phyloP scores from a whole-genome alignment of 2,888 invertebrate genomes.

The Zaprionus bogoriensis region DNA sequence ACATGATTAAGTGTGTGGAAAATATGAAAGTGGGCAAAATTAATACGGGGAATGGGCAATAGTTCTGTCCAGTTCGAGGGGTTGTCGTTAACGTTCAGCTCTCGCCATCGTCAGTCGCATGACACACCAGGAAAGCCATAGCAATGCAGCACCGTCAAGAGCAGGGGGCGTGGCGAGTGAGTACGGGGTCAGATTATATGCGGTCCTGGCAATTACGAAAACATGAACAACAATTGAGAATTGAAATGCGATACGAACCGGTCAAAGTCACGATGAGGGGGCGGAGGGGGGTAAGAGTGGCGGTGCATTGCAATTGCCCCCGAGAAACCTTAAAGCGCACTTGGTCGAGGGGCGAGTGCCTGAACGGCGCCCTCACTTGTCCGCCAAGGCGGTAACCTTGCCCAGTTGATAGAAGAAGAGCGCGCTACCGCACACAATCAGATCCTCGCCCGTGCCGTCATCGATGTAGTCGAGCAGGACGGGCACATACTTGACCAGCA shows the following conservation, averaged over 20 bases:
- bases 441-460: slow-evolving; percentile 55
- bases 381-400: slow-evolving; percentile 12
- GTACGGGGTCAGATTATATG: slow-evolving; percentile 20
- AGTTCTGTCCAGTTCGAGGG: neutral
- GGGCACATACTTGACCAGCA: slow-evolving; percentile 52
- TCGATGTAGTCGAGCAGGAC: slow-evolving; percentile 46
- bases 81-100: too few species aligned
- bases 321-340: slow-evolving; percentile 39
- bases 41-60: too few species aligned
- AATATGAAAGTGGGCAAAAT: too few species aligned
- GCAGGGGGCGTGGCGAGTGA: neutral
- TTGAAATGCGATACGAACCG: slow-evolving; percentile 54
- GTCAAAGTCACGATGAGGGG: too few species aligned
- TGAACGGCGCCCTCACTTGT: slow-evolving; percentile 3
- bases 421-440: slow-evolving; percentile 51
- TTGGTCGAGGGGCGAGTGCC: slow-evolving; percentile 8
- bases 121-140: neutral
- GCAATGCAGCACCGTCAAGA: neutral
- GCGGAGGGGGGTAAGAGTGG: too few species aligned
- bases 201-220: slow-evolving; percentile 65
- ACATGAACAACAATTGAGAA: slow-evolving; percentile 71
- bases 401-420: slow-evolving; percentile 49
- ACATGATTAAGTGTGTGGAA: too few species aligned
- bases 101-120: too few species aligned
- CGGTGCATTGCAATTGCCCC: slow-evolving; percentile 15